Conservation (phyloP, 2,888 invertebrate genomes). For the Lysandra bellargus region DNA sequence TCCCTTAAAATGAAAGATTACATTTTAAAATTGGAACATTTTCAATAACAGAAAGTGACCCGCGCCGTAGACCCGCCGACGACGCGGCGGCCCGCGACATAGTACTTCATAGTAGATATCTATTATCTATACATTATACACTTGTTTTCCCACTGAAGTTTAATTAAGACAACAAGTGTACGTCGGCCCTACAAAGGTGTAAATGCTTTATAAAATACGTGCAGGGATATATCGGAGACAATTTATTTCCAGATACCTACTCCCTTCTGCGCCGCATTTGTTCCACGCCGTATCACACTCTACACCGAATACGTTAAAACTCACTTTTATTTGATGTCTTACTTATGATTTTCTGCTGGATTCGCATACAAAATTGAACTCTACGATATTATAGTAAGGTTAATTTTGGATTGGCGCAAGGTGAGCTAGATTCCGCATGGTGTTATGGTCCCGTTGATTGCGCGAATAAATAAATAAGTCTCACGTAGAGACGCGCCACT, state of each 20-base stretch:
- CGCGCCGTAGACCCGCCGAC: too few relatives aligned
- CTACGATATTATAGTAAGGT: constrained; percentile 19
- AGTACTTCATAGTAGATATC: too few relatives aligned
- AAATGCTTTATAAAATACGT: constrained; percentile 70
- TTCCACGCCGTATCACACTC: constrained; percentile 17
- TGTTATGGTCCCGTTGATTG: constrained; percentile 52
- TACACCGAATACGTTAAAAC: constrained; percentile 23
- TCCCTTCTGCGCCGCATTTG: constrained; percentile 47
- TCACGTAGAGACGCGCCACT: constrained; percentile 47
- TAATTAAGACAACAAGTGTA: constrained; percentile 44
- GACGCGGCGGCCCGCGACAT: too few relatives aligned
- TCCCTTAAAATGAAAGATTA: too few relatives aligned
- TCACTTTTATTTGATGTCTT: constrained; percentile 24
- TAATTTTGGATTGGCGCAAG: constrained; percentile 19
- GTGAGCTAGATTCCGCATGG: constrained; percentile 34
- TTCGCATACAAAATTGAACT: not conserved
- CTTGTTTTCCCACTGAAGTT: not conserved
- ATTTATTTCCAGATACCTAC: constrained; percentile 62
- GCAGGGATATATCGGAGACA: constrained; percentile 67
- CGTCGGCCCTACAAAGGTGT: constrained; percentile 57
- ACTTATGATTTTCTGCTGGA: constrained; percentile 29
- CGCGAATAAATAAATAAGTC: constrained; percentile 55
- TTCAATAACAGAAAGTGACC: too few relatives aligned
- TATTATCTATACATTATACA: too few relatives aligned
- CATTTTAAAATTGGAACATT: too few relatives aligned